Conservation (phyloP, 2,113 vertebrate species). For the Pontoporia blainvillei region DNA sequence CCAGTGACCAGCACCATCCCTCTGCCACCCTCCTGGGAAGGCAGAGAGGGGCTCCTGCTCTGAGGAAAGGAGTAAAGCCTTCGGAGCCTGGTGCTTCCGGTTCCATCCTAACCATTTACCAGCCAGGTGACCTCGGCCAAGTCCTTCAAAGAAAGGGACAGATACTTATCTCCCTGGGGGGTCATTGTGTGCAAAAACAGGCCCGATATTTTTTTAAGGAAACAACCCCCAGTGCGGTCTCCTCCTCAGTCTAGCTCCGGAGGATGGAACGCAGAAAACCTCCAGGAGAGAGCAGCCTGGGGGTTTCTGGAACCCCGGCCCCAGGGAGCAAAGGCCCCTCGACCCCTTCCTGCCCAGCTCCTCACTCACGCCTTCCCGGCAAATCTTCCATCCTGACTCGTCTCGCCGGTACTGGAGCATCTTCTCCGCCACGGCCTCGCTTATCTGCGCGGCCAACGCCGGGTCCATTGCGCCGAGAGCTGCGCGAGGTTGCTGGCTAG, state of each 20-base stretch:
- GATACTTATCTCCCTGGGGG: not conserved
- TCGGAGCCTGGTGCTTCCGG: not conserved
- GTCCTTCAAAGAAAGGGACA: not conserved
- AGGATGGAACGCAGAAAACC: not conserved
- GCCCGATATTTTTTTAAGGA: not conserved
- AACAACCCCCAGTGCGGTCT: no score
- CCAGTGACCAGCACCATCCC: not conserved
- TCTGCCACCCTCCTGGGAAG: not conserved
- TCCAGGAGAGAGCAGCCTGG: not conserved
- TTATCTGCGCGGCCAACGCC: conserved; percentile 37
- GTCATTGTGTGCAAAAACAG: fast-evolving
- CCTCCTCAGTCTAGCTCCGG: not conserved
- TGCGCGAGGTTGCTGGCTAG: fast-evolving
- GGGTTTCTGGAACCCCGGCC: not conserved
- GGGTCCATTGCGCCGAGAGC: not conserved
- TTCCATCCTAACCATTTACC: not conserved
- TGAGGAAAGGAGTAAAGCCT: not conserved
- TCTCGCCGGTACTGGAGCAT: conserved; percentile 85
- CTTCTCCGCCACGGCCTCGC: conserved; percentile 81
- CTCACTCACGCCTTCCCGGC: conserved; percentile 85
- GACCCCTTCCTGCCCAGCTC: not conserved
- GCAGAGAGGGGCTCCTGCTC: fast-evolving
- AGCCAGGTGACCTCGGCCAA: not conserved
- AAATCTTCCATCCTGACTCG: conserved; percentile 86
- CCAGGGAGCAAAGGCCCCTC: no score